Percentiles rank a stretch among this genome's conserved stretches.
Evolutionary conservation across 2,113 vertebrate genomes (phyloP).

Genomic region (Pimephales promelas): DNA sequence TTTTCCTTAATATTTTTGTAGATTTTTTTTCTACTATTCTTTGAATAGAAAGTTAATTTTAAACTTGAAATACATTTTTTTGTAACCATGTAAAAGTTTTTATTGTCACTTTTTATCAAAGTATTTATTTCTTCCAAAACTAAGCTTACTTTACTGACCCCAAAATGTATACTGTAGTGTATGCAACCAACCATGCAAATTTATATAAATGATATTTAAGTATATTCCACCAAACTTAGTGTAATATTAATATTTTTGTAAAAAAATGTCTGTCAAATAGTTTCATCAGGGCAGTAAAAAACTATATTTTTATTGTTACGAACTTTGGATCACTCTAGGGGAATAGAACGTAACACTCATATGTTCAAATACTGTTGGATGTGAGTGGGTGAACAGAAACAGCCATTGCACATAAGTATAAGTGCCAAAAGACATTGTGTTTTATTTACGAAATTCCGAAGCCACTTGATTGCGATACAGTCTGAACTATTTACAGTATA

Average conservation of each 20-base stretch:
- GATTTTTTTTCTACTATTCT: background rate
- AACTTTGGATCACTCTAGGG: background rate
- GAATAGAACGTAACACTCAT: too few relatives aligned
- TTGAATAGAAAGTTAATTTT: background rate
- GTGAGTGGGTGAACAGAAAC: too few relatives aligned
- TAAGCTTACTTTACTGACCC: too few relatives aligned
- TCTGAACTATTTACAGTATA: too few relatives aligned
- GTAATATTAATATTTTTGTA: background rate
- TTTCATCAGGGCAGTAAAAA: background rate
- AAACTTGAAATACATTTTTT: background rate
- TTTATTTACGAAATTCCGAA: too few relatives aligned
- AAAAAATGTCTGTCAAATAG: background rate
- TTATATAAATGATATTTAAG: background rate
- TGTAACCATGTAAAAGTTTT: background rate
- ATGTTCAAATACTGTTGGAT: too few relatives aligned
- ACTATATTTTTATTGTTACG: background rate
- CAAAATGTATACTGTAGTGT: too few relatives aligned
- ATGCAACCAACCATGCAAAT: background rate
- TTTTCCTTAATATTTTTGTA: background rate
- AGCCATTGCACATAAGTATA: too few relatives aligned
- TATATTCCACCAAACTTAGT: background rate
- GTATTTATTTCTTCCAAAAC: background rate
- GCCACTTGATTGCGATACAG: too few relatives aligned
- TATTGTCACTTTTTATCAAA: background rate
- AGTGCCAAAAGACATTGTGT: too few relatives aligned